These are phyloP conservation scores for Rambutsinella grinnellia DNA, from an alignment of 2,888 invertebrate species.

Conservation along the genomic window DNA sequence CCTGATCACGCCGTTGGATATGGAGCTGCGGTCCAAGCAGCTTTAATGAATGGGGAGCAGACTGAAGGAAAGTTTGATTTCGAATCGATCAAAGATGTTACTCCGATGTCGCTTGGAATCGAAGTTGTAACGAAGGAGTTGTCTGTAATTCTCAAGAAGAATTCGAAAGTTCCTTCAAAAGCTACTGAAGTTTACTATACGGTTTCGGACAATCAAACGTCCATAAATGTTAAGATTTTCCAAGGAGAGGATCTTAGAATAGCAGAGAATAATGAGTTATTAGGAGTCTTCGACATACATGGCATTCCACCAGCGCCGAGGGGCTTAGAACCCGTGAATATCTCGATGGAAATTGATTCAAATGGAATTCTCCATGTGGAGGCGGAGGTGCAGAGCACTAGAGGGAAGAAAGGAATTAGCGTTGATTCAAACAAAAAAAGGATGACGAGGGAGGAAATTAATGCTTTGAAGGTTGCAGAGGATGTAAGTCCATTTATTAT, in stretches of 20 bases:
- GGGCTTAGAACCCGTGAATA: slow-evolving; percentile 24
- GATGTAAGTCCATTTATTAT: background rate
- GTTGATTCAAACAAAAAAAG: slow-evolving; percentile 24
- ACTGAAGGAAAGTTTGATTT: slow-evolving; percentile 6
- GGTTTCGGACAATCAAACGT: slow-evolving; percentile 19
- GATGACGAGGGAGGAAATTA: slow-evolving; percentile 1
- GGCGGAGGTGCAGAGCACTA: slow-evolving; percentile 14
- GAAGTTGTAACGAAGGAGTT: slow-evolving; percentile 13
- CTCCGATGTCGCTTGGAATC: slow-evolving; percentile 47
- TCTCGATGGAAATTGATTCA: slow-evolving; percentile 39
- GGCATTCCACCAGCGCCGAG: slow-evolving; percentile 37
- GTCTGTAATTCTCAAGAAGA: slow-evolving; percentile 46
- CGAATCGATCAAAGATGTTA: slow-evolving; percentile 29
- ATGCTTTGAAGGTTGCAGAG: background rate
- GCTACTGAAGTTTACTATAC: slow-evolving; percentile 24
- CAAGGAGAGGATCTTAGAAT: slow-evolving; percentile 35
- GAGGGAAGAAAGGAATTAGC: slow-evolving; percentile 14
- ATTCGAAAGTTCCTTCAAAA: slow-evolving; percentile 29
- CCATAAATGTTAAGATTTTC: slow-evolving; percentile 14
- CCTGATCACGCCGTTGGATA: slow-evolving; percentile 81
- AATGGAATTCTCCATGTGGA: slow-evolving; percentile 40
- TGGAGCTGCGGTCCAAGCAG: slow-evolving; percentile 79
- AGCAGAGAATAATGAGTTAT: slow-evolving; percentile 27
- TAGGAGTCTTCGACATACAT: slow-evolving; percentile 43
- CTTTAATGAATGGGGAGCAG: slow-evolving; percentile 62